A percentile compares a stretch with the other conserved stretches of the same genome.
Evolutionary conservation across 2,113 vertebrate species (phyloP).

Genomic region (Corythoichthys haematopterus): DNA sequence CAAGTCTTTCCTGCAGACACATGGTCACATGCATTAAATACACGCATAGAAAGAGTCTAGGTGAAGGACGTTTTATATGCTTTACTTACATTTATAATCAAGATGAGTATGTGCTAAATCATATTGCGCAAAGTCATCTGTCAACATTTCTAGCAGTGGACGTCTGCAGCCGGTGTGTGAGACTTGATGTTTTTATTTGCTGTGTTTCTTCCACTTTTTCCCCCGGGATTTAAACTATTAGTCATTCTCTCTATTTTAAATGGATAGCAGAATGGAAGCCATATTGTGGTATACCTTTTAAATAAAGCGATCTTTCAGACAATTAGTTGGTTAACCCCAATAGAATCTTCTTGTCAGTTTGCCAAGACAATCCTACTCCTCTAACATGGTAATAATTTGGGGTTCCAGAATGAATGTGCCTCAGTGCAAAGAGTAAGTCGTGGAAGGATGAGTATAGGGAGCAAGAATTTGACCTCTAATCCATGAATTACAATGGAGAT

Average conservation of each 20-base stretch:
- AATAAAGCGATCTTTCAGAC: background rate
- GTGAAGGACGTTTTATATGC: constrained; percentile 17
- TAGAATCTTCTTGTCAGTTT: background rate
- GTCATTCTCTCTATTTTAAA: constrained; percentile 44
- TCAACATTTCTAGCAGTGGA: constrained; percentile 29
- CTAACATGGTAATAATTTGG: background rate
- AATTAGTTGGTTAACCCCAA: background rate
- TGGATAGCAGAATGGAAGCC: constrained; percentile 7
- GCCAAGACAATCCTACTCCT: background rate
- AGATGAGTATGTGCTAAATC: background rate
- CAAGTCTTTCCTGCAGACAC: constrained; percentile 2
- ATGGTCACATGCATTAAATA: constrained; percentile 1
- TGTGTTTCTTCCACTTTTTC: constrained; percentile 40
- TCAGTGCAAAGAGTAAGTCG: background rate
- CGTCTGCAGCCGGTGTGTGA: constrained; percentile 21
- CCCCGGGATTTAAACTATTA: constrained; percentile 45
- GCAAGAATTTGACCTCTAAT: too few species aligned
- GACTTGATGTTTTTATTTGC: constrained; percentile 45
- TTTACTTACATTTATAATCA: background rate
- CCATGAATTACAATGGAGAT: too few species aligned
- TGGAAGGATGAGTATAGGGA: too few species aligned
- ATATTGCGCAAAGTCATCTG: constrained; percentile 37
- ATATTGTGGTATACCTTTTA: background rate
- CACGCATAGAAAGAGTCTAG: background rate
- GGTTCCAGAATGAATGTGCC: background rate